phyloP scores from a whole-genome alignment of 1,140 invertebrate species.

The Bombyx mori region DNA sequence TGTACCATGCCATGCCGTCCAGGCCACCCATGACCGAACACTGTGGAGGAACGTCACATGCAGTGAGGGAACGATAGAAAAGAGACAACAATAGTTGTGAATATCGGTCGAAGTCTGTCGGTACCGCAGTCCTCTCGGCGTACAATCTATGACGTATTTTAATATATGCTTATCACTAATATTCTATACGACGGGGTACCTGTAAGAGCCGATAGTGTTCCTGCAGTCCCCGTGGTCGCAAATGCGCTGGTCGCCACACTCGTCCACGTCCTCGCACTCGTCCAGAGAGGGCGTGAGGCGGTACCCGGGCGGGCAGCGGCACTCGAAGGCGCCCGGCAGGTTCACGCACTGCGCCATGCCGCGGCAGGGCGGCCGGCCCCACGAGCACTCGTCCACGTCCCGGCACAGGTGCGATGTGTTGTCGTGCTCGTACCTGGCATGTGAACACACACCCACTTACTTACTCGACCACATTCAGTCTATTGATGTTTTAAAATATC shows the following conservation, averaged over 20 bases:
- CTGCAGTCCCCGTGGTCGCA: conserved; percentile 84
- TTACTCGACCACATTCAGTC: too few relatives aligned
- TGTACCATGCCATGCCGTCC: too few relatives aligned
- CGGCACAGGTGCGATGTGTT: conserved; percentile 84
- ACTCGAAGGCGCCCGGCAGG: conserved; percentile 79
- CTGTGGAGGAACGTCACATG: too few relatives aligned
- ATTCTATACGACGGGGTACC: conserved; percentile 17
- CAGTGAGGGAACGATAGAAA: too few relatives aligned
- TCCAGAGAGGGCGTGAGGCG: conserved; percentile 75
- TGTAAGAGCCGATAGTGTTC: conserved; percentile 85
- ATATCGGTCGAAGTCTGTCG: not conserved
- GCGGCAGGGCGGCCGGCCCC: conserved; percentile 78
- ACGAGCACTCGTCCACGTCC: conserved; percentile 77
- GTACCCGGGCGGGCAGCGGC: conserved; percentile 85
- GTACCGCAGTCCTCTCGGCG: too few relatives aligned
- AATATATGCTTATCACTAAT: not conserved
- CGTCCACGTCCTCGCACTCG: conserved; percentile 82
- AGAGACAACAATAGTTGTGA: too few relatives aligned
- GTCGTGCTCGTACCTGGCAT: conserved; percentile 80
- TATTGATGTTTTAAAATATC: too few relatives aligned
- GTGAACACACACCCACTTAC: not conserved
- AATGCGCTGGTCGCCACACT: conserved; percentile 79
- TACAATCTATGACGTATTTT: not conserved
- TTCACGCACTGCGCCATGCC: conserved; percentile 86
- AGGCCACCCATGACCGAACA: too few relatives aligned